Conservation (phyloP, 92 coral and sea anemone species). For the Pocillopora grandis region DNA sequence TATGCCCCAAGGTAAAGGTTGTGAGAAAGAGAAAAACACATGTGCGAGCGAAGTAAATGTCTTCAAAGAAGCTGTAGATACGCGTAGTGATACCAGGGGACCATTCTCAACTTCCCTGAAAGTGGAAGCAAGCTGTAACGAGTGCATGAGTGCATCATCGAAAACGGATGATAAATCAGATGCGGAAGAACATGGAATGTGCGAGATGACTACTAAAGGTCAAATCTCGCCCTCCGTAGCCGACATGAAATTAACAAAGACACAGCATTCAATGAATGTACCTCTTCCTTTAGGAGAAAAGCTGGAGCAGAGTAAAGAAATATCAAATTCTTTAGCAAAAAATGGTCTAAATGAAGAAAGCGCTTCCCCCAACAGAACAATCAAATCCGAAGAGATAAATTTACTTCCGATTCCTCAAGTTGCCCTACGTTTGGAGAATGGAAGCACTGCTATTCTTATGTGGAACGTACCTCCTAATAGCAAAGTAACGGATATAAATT, state of each 20-base stretch:
- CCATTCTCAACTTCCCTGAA: not conserved
- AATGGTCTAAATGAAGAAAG: not conserved
- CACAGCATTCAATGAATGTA: not conserved
- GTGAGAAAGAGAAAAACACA: not conserved
- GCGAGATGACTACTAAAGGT: not conserved
- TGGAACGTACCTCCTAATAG: constrained; percentile 30
- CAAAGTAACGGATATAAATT: not conserved
- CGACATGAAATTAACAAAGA: not conserved
- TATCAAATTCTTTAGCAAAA: not conserved
- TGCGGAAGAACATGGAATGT: not conserved
- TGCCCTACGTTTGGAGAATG: not conserved
- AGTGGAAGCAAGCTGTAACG: not conserved
- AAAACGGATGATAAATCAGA: not conserved
- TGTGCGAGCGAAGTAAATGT: not conserved
- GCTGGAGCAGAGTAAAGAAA: not conserved
- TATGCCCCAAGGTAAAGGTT: not conserved
- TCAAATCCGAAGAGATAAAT: not conserved
- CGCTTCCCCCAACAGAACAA: not conserved
- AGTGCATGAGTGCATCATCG: not conserved
- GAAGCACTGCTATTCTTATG: not conserved
- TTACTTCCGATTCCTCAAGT: constrained; percentile 2
- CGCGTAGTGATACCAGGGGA: not conserved
- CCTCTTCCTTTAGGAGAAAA: not conserved
- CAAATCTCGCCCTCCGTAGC: not conserved
- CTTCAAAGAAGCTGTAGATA: not conserved